These are phyloP conservation scores for Mimachlamys varia DNA, from an alignment of 2,888 invertebrate genomes.

Conservation along the genomic window DNA sequence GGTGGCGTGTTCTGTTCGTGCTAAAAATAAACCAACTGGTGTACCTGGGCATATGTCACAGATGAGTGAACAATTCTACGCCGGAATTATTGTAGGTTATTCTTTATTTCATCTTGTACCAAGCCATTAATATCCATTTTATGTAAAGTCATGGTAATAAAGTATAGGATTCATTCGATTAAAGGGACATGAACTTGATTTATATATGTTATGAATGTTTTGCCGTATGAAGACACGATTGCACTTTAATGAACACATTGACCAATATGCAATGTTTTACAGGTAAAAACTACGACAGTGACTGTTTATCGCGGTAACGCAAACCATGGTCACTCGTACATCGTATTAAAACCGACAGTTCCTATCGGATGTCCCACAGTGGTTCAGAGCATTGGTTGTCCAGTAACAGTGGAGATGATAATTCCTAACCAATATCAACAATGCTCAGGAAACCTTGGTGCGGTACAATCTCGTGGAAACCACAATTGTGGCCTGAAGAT, in stretches of 20 bases:
- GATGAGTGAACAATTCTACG: background rate
- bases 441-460: background rate
- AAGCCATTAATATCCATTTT: too few species aligned
- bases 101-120: too few species aligned
- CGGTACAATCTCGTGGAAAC: background rate
- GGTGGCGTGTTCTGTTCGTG: constrained; percentile 1
- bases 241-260: too few species aligned
- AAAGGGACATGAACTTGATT: too few species aligned
- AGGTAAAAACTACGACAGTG: background rate
- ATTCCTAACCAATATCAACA: background rate
- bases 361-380: background rate
- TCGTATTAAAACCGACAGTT: background rate
- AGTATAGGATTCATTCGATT: too few species aligned
- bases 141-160: too few species aligned
- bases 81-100: background rate
- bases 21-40: background rate
- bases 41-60: background rate
- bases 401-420: background rate
- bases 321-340: background rate
- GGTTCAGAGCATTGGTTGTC: background rate
- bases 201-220: too few species aligned
- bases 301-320: background rate
- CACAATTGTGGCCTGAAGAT: background rate
- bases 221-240: too few species aligned
- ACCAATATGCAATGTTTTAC: too few species aligned